A percentile compares a stretch with the other conserved stretches of the same genome.
Evolutionary conservation across 1,140 invertebrate genomes (phyloP).

Genomic region (Cephus cinctus): DNA sequence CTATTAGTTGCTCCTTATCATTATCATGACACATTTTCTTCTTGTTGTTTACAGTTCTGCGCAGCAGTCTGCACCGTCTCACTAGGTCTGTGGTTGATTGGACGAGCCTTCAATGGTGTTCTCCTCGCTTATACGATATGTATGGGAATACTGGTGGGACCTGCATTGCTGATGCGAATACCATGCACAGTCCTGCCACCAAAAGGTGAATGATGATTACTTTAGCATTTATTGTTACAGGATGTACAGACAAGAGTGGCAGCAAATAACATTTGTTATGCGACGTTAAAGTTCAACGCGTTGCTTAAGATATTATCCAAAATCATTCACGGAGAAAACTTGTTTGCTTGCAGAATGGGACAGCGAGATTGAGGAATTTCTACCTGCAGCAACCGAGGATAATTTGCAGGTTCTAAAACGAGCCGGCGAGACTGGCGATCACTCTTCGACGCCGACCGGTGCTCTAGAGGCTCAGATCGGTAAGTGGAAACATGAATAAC

Average conservation of each 20-base stretch:
- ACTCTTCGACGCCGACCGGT: constrained; percentile 43
- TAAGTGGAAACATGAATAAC: too few species aligned
- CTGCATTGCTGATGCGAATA: constrained; percentile 36
- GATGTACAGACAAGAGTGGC: too few species aligned
- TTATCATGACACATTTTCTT: too few species aligned
- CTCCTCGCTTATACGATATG: constrained; percentile 39
- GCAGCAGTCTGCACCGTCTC: constrained; percentile 35
- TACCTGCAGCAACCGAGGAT: constrained; percentile 49
- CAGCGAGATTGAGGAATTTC: constrained; percentile 52
- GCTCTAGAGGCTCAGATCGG: constrained; percentile 36
- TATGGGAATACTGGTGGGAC: constrained; percentile 42
- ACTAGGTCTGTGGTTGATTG: constrained; percentile 41
- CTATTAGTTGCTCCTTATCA: too few species aligned
- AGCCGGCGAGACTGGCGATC: constrained; percentile 48
- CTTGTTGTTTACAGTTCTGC: constrained; percentile 38
- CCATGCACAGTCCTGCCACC: constrained; percentile 28
- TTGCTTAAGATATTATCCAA: neutral
- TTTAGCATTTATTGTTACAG: too few species aligned
- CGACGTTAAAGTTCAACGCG: too few species aligned
- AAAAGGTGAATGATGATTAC: constrained; percentile 27
- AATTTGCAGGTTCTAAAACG: constrained; percentile 48
- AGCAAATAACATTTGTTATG: too few species aligned
- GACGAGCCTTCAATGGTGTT: constrained; percentile 34
- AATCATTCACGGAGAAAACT: neutral
- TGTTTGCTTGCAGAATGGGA: constrained; percentile 43